Base-by-base conservation (phyloP, 92 coral and sea anemone genomes). In the Isaurus tuberculatus region DNA sequence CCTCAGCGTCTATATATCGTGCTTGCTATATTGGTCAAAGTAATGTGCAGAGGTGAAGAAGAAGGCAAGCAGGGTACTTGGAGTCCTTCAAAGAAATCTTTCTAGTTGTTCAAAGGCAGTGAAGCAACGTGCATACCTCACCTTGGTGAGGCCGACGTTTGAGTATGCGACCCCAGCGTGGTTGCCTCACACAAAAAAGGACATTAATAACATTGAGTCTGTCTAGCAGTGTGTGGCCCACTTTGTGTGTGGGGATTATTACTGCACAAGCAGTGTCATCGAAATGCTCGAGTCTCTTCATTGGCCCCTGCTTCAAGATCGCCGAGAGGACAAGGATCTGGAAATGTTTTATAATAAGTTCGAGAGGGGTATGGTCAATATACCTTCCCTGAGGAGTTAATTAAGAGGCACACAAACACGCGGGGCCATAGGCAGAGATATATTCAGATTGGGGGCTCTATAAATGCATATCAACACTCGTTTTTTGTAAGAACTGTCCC, bases 1-100 rank as follows among this genome's bases (percentile, higher is more conserved):
- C 86, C 86, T 86, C 46, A 65, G 85, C 32, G 86, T 86, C 34
- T 64, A 86, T 57, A 86, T 79, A 53, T 69, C 90, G 40, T 64
- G 81, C 42, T 68, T 81, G 65, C 19, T 85, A 16, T 34, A 72
- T 51, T 86, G 89, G 89, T 70, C 81, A n/a, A 61, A 42, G 51
- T 68, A 85, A 73, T 49, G 66, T 3, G 51, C 28, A n/a, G 89
- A 85, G 53, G 79, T 69, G 10, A 67, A 65, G 53, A 85, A 85
- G 89, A 85, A 85, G 70, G 79, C 89, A 33, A 85, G 64, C 40
- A 63, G 69, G 51, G 49, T 85, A n/a, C 55, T 84, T 29, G 70
- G 55, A 55, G 70, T 83, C 64, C 78, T 83, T 66, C 55, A 46
- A 46, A 40, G 46, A 40, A 40, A 40, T 40, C 46, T 40, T 40